Percentiles rank a stretch among this genome's conserved stretches.
Evolutionary conservation across 2,113 vertebrate species (phyloP).

Genomic region (Eonycteris spelaea): DNA sequence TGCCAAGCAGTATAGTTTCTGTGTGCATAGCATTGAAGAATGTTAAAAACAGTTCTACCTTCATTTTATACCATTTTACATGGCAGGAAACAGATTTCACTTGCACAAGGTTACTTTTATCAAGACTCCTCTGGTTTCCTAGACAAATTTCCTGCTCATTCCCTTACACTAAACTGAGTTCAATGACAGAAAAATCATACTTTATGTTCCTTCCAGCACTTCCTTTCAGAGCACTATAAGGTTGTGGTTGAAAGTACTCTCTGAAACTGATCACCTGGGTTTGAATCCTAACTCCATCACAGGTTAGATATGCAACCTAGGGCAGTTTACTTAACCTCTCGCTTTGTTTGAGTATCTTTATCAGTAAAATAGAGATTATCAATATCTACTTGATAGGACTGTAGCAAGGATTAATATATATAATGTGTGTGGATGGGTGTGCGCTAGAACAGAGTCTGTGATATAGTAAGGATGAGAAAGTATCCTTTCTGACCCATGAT

Average conservation of each 20-base stretch:
- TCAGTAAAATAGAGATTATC: background rate
- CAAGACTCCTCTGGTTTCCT: background rate
- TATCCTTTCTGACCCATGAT: background rate
- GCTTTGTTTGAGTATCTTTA: background rate
- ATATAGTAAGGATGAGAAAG: background rate
- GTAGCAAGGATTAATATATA: background rate
- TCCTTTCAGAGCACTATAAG: background rate
- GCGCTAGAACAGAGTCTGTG: background rate
- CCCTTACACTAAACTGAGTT: background rate
- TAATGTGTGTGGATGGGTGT: background rate
- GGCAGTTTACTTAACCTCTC: background rate
- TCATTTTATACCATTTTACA: background rate
- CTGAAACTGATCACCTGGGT: background rate
- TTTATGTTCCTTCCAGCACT: background rate
- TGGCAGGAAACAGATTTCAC: background rate
- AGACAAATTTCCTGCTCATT: background rate
- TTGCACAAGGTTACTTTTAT: background rate
- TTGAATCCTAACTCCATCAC: background rate
- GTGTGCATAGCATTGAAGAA: background rate
- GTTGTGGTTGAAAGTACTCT: background rate
- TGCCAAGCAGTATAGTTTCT: background rate
- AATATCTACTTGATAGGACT: background rate
- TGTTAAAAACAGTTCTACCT: background rate
- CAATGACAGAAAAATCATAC: background rate
- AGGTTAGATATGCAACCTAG: background rate